These are phyloP conservation scores for Pedetes capensis DNA, from an alignment of 2,113 vertebrate species.

Conservation along the genomic window DNA sequence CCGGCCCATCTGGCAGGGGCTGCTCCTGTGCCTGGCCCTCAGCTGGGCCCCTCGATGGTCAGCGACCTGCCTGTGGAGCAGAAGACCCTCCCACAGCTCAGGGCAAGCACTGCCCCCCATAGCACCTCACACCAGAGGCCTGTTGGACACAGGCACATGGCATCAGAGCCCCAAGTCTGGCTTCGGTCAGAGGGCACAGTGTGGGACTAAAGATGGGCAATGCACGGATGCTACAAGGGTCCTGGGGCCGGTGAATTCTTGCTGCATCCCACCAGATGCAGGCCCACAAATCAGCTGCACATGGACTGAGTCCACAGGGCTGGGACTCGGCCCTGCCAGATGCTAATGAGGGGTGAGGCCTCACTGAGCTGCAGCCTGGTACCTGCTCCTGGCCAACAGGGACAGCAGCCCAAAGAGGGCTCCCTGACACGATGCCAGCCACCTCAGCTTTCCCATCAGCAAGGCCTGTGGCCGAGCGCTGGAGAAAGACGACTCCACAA, in stretches of 20 bases:
- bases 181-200: background rate
- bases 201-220: background rate
- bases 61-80: background rate
- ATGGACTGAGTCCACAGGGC: background rate
- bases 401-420: background rate
- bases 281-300: background rate
- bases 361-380: background rate
- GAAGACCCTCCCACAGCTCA: background rate
- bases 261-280: background rate
- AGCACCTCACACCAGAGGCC: background rate
- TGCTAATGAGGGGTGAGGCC: background rate
- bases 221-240: background rate
- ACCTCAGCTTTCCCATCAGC: background rate
- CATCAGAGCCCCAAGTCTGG: background rate
- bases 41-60: background rate
- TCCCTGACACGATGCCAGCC: background rate
- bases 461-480: background rate
- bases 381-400: background rate
- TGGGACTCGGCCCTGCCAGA: no score
- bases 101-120: background rate
- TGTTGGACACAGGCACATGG: background rate
- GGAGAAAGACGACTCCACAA: background rate
- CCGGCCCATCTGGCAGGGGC: background rate
- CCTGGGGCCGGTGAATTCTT: background rate
- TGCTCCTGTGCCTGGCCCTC: background rate